Base-by-base conservation (phyloP, 2,113 vertebrate genomes). In the Nannobrachium achirus region DNA sequence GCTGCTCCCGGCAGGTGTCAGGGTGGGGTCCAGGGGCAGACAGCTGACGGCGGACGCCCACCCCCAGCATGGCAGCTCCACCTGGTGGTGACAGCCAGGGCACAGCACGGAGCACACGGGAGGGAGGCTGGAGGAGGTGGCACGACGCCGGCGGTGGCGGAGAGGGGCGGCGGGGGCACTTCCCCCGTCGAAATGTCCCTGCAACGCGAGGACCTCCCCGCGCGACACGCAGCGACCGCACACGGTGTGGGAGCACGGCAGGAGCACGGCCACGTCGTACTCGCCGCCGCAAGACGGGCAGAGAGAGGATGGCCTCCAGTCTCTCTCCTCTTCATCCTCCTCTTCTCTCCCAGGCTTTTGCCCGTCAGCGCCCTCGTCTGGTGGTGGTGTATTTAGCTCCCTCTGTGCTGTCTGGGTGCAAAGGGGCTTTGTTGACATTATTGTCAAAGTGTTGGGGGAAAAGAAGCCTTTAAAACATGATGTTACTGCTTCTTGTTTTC, bases 181-280 rank as follows among this genome's bases (percentile, higher is more conserved):
- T n/a, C n/a, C n/a, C n/a, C n/a, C n/a, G n/a, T n/a, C n/a, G n/a
- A n/a, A 9, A 14, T 10, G 61, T 6, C 4, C 2, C 1, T 68
- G 69, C 14, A 40, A 55, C 0, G 33, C 19, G 42, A n/a, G n/a
- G n/a, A 19, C 60, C 40, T 67, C 81, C 40, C 55, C 82, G 1
- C 71, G 75, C 8, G 63, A 45, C 18, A 92, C 18, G 15, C 91
- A 93, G 40, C 14, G 56, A 49, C 46, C 56, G 38, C 91, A 93
- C 62, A 92, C 71, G 18, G 75, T 75, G 66, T 91, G 90, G 42
- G 90, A 91, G 69, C 90, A 93, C 2, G 92, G 90, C 51, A 93
- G 76, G 61, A 92, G 84, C 70, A 89, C 70, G 16, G 74, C 65
- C 0, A 66, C n/a, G 8, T 83, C 81, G 25, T 56, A 73, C 0